A percentile compares a stretch with the other conserved stretches of the same genome.
Evolutionary conservation across 2,888 invertebrate species (phyloP).

Genomic region (Orthonevra nobilis): DNA sequence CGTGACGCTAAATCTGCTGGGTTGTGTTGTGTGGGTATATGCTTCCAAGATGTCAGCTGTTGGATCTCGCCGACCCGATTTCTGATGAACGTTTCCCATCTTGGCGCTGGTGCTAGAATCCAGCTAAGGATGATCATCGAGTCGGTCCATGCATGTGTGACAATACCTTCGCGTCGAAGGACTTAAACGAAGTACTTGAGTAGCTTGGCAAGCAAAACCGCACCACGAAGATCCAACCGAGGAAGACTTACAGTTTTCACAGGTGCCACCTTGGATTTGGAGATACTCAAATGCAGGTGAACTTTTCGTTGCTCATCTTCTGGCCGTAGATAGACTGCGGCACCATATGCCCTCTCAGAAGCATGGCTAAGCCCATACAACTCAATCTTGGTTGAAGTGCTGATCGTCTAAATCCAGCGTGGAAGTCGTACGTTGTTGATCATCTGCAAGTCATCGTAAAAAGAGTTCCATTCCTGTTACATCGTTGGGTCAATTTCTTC

Average conservation of each 20-base stretch:
- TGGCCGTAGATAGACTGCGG: conserved; percentile 7
- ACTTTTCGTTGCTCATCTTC: neutral
- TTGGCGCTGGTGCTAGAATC: neutral
- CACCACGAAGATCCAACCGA: conserved; percentile 19
- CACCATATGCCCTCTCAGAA: conserved; percentile 26
- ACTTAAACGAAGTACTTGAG: neutral
- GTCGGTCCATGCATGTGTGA: neutral
- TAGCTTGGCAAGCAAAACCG: conserved; percentile 11
- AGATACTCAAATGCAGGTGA: neutral
- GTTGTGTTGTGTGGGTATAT: neutral
- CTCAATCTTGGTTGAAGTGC: neutral
- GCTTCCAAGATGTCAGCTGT: neutral
- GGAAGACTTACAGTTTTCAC: conserved; percentile 13
- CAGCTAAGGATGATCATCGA: conserved; percentile 1
- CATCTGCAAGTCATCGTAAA: neutral
- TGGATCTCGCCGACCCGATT: conserved; percentile 16
- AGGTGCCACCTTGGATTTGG: conserved; percentile 24
- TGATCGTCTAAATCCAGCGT: neutral
- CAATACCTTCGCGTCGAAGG: neutral
- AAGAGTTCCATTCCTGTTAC: conserved; percentile 7
- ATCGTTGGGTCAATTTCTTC: neutral
- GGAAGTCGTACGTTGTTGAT: neutral
- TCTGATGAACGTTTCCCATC: conserved; percentile 13
- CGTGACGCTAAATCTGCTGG: conserved; percentile 2
- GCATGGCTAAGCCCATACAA: conserved; percentile 42